Base-by-base conservation (phyloP, 2,113 vertebrate species). In the Pungitius pungitius region DNA sequence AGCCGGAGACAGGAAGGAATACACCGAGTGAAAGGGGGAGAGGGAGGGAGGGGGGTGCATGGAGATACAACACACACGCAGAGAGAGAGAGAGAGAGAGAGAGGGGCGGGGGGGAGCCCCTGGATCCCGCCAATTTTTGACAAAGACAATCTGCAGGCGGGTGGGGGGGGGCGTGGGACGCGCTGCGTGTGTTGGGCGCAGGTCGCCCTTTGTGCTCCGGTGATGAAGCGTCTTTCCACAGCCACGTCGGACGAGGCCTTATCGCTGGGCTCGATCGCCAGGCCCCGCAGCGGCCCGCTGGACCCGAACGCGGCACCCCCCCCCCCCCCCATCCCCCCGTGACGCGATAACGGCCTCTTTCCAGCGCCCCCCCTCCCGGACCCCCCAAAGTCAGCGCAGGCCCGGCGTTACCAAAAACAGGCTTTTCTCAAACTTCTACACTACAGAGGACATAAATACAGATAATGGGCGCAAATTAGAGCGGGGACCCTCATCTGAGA, bases 91-190 rank as follows among this genome's bases (percentile, higher is more conserved):
- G 43, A 69, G 35, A 43, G 30, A 58, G 54, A 69, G 67, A 35
- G 37, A 52, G 69, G 70, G 61, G 49, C 70, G 24, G 75, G 22
- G 87, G 78, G 88, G 71, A 80, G 82, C 54, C 77, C 75, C 75
- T 67, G 90, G 87, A 91, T 88, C 86, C 74, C 60, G 35, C 83
- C 80, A 88, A 92, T 93, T 81, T 90, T 86, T 71, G 83, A 83
- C 85, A 78, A 72, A 89, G 90, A 91, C 91, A 85, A 81, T 81
- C 90, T 90, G 64, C 73, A 87, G 78, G 71, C n/a, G n/a, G n/a
- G n/a, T n/a, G n/a, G n/a, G n/a, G n/a, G 84, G 74, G 79, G 73
- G 75, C 75, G 56, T 77, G 60, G 72, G 52, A 22, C 82, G 73
- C 72, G 68, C 80, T 80, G 18, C 89, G 85, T 91, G 89, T 88